Conservation (phyloP, 2,888 invertebrate genomes). For the Dorcus hopei region DNA sequence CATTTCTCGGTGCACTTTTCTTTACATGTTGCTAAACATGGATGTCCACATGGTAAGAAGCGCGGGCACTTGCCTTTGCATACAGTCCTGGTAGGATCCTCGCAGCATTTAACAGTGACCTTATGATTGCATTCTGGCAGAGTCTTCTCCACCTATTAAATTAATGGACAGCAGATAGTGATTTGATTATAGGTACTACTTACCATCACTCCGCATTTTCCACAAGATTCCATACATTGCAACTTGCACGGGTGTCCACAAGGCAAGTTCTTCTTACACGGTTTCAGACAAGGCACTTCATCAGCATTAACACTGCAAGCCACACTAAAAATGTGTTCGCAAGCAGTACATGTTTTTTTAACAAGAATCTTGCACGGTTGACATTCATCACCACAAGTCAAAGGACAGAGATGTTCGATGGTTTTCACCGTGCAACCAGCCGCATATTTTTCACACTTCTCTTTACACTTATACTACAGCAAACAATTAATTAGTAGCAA, state of each 20-base stretch:
- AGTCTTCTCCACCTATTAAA: conserved; percentile 45
- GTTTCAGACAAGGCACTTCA: conserved; percentile 46
- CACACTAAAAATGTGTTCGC: conserved; percentile 50
- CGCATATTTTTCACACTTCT: conserved; percentile 48
- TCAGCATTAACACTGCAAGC: conserved; percentile 50
- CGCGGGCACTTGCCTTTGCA: conserved; percentile 50
- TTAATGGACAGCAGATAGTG: too few relatives aligned
- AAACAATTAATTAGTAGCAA: too few relatives aligned
- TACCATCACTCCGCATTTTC: conserved; percentile 51
- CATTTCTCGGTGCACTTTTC: conserved; percentile 43
- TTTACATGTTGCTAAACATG: conserved; percentile 45
- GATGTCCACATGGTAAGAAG: conserved; percentile 51
- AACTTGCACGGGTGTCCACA: conserved; percentile 56
- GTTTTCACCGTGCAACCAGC: conserved; percentile 45
- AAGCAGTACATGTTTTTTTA: conserved; percentile 48
- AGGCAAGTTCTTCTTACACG: conserved; percentile 49
- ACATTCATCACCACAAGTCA: conserved; percentile 48
- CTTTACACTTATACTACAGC: too few relatives aligned
- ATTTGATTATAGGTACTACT: too few relatives aligned
- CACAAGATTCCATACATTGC: conserved; percentile 52
- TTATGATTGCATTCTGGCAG: conserved; percentile 48
- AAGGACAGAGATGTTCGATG: conserved; percentile 51
- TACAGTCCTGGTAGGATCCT: conserved; percentile 31
- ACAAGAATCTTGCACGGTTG: conserved; percentile 49
- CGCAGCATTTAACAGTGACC: conserved; percentile 46